These are phyloP conservation scores for Trichogramma dendrolimi DNA, from an alignment of 2,888 invertebrate species.

Conservation along the genomic window DNA sequence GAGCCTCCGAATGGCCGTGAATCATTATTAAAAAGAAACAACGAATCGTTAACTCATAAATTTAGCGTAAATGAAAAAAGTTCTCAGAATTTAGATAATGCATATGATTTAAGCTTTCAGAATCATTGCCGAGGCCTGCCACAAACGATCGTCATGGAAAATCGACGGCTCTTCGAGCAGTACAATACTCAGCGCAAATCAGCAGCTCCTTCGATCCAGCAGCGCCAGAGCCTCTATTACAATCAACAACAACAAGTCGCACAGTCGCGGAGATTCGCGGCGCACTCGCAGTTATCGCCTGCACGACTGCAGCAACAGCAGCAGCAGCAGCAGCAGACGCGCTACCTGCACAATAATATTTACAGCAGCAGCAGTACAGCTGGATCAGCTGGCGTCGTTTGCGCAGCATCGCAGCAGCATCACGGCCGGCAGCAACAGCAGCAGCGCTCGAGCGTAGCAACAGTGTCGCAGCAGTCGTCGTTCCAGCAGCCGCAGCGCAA, in stretches of 20 bases:
- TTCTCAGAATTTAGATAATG: too few relatives aligned
- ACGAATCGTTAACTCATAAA: too few relatives aligned
- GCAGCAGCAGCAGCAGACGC: background rate
- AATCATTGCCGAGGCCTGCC: too few relatives aligned
- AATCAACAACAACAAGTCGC: background rate
- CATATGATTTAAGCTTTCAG: too few relatives aligned
- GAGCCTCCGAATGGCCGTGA: too few relatives aligned
- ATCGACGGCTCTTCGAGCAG: too few relatives aligned
- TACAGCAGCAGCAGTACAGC: background rate
- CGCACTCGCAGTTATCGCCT: background rate
- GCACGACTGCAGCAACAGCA: background rate
- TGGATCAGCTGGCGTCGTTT: background rate
- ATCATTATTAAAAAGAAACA: too few relatives aligned
- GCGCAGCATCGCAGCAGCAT: slow-evolving; percentile 6
- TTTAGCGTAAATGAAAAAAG: too few relatives aligned
- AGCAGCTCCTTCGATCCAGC: too few relatives aligned
- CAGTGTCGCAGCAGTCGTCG: slow-evolving; percentile 9
- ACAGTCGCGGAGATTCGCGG: background rate
- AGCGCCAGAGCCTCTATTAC: background rate
- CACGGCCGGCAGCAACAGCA: background rate
- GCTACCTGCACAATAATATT: too few relatives aligned
- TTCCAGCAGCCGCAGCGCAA: slow-evolving; percentile 3
- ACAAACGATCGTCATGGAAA: too few relatives aligned
- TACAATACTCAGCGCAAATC: too few relatives aligned
- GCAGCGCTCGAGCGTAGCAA: slow-evolving; percentile 4